Conservation (phyloP, 1,140 invertebrate genomes). For the Drosophila nigromelanica region DNA sequence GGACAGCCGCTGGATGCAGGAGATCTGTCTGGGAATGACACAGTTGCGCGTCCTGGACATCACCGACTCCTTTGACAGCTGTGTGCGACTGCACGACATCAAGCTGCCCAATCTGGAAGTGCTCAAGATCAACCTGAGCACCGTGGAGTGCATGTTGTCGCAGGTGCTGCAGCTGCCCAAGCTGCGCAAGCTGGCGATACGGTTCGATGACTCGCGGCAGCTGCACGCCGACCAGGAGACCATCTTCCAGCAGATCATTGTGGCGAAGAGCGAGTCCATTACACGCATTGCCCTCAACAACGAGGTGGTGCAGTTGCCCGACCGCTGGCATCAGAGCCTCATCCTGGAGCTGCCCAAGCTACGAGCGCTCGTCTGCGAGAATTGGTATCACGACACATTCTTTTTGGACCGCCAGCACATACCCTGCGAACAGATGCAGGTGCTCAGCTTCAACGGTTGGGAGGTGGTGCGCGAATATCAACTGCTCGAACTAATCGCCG, state of each 20-base stretch:
- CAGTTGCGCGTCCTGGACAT: constrained; percentile 58
- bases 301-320: constrained; percentile 66
- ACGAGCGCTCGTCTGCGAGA: constrained; percentile 55
- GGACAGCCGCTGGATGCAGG: constrained; percentile 61
- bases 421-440: constrained; percentile 65
- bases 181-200: constrained; percentile 52
- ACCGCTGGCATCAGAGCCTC: constrained; percentile 59
- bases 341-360: constrained; percentile 66
- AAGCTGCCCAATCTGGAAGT: constrained; percentile 66
- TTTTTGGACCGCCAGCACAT: constrained; percentile 63
- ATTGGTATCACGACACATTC: constrained; percentile 67
- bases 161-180: constrained; percentile 63
- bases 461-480: constrained; percentile 55
- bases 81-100: constrained; percentile 52
- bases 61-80: constrained; percentile 66
- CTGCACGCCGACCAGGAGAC: constrained; percentile 64
- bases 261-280: constrained; percentile 67
- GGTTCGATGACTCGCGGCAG: constrained; percentile 66
- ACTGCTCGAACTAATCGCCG: constrained; percentile 55
- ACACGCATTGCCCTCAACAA: constrained; percentile 66
- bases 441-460: constrained; percentile 69
- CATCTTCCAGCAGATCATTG: constrained; percentile 68
- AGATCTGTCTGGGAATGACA: constrained; percentile 60
- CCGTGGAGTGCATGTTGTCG: constrained; percentile 51
- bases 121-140: constrained; percentile 68